Base-by-base conservation (phyloP, 2,113 vertebrate species). In the Pogona vitticeps region DNA sequence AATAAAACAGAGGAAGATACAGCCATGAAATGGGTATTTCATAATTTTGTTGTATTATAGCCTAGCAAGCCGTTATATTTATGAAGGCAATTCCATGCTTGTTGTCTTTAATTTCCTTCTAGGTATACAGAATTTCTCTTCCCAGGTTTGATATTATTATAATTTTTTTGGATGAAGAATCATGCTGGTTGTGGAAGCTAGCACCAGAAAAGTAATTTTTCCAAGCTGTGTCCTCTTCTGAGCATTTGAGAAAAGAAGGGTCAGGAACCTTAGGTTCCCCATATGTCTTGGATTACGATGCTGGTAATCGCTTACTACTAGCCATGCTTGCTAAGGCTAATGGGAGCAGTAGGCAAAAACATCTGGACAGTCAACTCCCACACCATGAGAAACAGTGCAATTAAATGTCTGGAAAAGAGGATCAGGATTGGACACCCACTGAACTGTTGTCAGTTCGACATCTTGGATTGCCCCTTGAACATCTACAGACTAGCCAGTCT, bases 401-500 rank as follows among this genome's bases (percentile, higher is more conserved):
- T 80, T 67, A 75, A 76, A 58, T 79, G 52, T 63, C 28, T 20
- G 72, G 82, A 56, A 82, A 79, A 80, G 72, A 82, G 86, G 90
- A 33, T 70, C 21, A 83, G 73, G 20, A 72, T 86, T 71, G 89
- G 85, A 86, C 73, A 80, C 70, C 26, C 5, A 75, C 58, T 52
- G 73, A 90, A 82, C 58, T n/a, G 13, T 31, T 91, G 89, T 89
- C 86, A 91, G 26, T 56, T 85, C 59, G 59, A n/a, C 80, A 68
- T 91, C 93, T 94, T 90, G 83, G 88, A 82, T 85, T 86, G 82
- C 71, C 91, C 91, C 83, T 94, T 56, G 73, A 94, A 91, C 92
- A 76, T 83, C 85, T 87, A 90, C 87, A 93, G 94, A 90, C 92
- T 90, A 92, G 95, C 90, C 84, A 67, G 71, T 84, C 90, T 92